Evolutionary conservation across 2,797 vertebrate species (phyloP).

Genomic region (Acestrorhynchus altus): DNA sequence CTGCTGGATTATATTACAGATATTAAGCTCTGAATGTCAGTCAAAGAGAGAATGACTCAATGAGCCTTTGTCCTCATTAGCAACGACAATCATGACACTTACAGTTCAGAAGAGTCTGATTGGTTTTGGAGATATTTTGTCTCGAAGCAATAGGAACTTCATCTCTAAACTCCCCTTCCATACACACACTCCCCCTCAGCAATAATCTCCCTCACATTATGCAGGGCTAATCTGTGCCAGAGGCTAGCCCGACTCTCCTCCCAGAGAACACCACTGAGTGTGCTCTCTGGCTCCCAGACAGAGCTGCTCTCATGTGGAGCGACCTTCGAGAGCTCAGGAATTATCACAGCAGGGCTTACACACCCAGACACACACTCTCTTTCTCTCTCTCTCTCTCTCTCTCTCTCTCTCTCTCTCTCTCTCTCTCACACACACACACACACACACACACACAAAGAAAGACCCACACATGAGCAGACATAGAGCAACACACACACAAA

Average conservation of each 20-base stretch:
- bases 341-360: constrained; percentile 50
- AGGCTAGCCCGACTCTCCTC: constrained; percentile 37
- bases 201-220: constrained; percentile 50
- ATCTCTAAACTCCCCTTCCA: neutral
- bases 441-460: constrained; percentile 15
- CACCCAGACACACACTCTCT: constrained; percentile 7
- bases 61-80: constrained; percentile 1
- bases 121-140: constrained; percentile 31
- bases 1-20: neutral
- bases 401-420: too few relatives aligned
- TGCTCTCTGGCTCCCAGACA: constrained; percentile 45
- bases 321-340: constrained; percentile 57
- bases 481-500: constrained; percentile 5
- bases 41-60: neutral
- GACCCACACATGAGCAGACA: neutral
- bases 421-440: constrained; percentile 1
- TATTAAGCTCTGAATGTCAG: neutral
- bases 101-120: neutral
- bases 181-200: constrained; percentile 13
- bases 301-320: constrained; percentile 44
- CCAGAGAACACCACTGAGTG: constrained; percentile 41
- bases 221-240: constrained; percentile 54
- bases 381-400: too few relatives aligned
- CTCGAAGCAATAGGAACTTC: neutral
- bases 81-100: neutral